Base-by-base conservation (phyloP, 2,113 vertebrate species). In the Vanacampus margaritifer region DNA sequence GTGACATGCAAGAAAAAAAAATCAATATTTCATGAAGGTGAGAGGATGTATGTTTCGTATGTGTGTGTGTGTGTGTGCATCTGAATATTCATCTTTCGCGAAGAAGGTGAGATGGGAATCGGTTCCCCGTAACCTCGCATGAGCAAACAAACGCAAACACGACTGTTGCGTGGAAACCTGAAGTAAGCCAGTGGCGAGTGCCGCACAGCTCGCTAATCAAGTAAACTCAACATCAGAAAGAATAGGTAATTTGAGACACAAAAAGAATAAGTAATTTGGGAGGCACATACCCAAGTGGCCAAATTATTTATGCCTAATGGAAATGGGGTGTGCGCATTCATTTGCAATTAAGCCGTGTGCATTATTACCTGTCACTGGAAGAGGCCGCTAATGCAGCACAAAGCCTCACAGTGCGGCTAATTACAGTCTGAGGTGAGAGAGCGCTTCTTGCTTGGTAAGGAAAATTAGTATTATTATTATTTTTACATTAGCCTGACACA, bases 231-330 rank as follows among this genome's bases (percentile, higher is more conserved):
- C 91, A 92, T 92, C 91, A 90, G 82, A 92, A 92, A 90, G 91
- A 93, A 92, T 93, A 89, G 87, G 90, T 92, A 90, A 90, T 90
- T 86, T 88, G 69, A 88, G 90, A 91, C 90, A 91, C 91, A 91
- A 89, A 92, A 93, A 90, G 91, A 93, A 92, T 93, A 87, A 85
- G 91, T 93, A 90, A 90, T 90, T 90, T 90, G 86, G 84, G 87
- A 90, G 87, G 83, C 89, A 83, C 77, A 71, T 84, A 91, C 91
- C 90, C 91, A 91, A 89, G 91, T 89, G 92, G 89, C 89, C 91
- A 90, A 88, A 92, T 92, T 92, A 93, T 93, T 90, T 92, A 92
- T 92, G 90, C 91, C 86, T 92, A 90, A 92, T 91, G 89, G 84
- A 93, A 91, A 70, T 64, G 85, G 80, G 79, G 81, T 79, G 81